Evolutionary conservation across 2,888 invertebrate genomes (phyloP).

Genomic region (Abrostola triplasia): DNA sequence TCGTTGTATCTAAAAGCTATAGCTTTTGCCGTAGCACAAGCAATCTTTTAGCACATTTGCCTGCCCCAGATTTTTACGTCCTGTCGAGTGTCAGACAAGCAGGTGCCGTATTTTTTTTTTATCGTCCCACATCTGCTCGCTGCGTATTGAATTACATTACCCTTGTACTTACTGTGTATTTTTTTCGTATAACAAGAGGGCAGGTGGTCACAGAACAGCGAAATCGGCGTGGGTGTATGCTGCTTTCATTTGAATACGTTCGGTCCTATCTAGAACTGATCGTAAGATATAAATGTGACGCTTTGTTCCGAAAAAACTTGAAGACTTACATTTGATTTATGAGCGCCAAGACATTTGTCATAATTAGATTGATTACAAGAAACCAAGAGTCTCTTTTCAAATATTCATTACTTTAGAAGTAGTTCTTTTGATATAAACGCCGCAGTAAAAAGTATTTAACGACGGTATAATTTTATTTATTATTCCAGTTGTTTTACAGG

Average conservation of each 20-base stretch:
- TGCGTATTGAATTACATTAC: constrained; percentile 59
- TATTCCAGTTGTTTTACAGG: constrained; percentile 33
- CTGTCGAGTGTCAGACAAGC: constrained; percentile 59
- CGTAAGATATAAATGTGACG: constrained; percentile 21
- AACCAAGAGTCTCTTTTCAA: constrained; percentile 31
- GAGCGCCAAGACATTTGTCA: constrained; percentile 41
- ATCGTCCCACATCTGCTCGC: constrained; percentile 59
- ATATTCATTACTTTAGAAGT: constrained; percentile 20
- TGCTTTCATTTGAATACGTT: constrained; percentile 21
- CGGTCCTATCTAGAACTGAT: constrained; percentile 24
- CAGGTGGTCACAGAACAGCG: constrained; percentile 44
- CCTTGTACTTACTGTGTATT: constrained; percentile 32
- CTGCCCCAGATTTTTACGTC: constrained; percentile 53
- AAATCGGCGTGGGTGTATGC: constrained; percentile 25
- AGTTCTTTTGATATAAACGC: constrained; percentile 16
- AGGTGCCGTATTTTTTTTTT: constrained; percentile 62
- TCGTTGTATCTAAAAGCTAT: constrained; percentile 39
- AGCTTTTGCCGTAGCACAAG: constrained; percentile 27
- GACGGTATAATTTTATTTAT: constrained; percentile 23
- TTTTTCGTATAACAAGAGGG: constrained; percentile 29
- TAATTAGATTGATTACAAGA: constrained; percentile 49
- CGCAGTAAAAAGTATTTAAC: constrained; percentile 22
- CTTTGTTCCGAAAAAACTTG: constrained; percentile 27
- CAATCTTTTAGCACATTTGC: constrained; percentile 44
- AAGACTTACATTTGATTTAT: constrained; percentile 48